Percentiles rank a stretch among this genome's conserved stretches.
Conservation (phyloP, 2,113 vertebrate species). For the Montifringilla adamsi region DNA sequence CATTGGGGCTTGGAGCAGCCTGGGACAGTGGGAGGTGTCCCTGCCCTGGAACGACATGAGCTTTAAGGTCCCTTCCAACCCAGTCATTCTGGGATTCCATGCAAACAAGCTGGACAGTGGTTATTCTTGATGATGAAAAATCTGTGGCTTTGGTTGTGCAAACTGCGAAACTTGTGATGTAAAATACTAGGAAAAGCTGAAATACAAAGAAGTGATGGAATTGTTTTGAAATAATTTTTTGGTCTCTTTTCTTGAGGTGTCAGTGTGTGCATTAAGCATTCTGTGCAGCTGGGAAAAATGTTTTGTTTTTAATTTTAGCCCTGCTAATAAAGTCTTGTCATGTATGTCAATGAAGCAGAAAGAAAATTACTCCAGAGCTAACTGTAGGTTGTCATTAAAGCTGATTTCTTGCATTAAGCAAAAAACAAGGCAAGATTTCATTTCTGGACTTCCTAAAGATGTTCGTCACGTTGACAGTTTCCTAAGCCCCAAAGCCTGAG, state of each 20-base stretch:
- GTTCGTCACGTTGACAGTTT: not conserved
- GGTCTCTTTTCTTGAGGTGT: not conserved
- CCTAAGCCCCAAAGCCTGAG: not conserved
- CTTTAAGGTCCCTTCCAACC: not conserved
- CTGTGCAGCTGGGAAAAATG: not conserved
- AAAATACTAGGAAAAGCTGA: not conserved
- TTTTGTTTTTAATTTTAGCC: slow-evolving; percentile 52
- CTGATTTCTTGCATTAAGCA: slow-evolving; percentile 31
- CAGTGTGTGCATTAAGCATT: not conserved
- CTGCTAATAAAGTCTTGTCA: slow-evolving; percentile 43
- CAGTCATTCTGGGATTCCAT: not conserved
- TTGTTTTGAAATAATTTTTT: not conserved
- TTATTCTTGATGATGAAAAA: not conserved
- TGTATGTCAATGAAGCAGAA: slow-evolving; percentile 40
- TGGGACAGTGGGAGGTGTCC: not conserved
- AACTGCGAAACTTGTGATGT: not conserved
- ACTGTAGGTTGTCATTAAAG: slow-evolving; percentile 63
- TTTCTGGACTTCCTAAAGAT: slow-evolving; percentile 11
- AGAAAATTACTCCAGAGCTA: slow-evolving; percentile 50
- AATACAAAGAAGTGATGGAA: not conserved
- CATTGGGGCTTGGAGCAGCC: rapidly evolving
- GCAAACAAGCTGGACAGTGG: not conserved
- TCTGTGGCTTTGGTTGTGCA: no score
- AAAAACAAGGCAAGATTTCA: slow-evolving; percentile 1
- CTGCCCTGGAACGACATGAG: not conserved